Base-by-base conservation (phyloP, 2,113 vertebrate species). In the Asarcornis scutulata region DNA sequence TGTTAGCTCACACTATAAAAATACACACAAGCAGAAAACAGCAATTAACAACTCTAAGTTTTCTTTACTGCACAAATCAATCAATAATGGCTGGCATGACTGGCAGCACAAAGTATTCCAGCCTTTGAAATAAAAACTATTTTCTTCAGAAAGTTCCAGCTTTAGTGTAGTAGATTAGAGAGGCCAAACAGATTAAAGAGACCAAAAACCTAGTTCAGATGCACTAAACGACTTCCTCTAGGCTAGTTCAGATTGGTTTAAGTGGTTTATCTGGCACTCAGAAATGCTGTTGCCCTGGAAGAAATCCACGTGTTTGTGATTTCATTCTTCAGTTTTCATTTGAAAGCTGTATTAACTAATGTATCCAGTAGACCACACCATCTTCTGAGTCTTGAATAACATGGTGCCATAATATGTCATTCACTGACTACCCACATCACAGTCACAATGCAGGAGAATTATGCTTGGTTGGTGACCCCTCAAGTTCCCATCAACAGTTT, bases 11-110 rank as follows among this genome's bases (percentile, higher is more conserved):
- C 92, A 94, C 89, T 68, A 92, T 94, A 96, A 96, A 96, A 96
- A 95, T 97, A 96, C 62, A 94, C 76, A 86, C 76, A 94, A 96
- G 85, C 72, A 96, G 44, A 91, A 96, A 96, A 89, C 94, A 97
- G 89, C 88, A 96, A 92, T 93, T 96, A 95, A 79, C 89, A 95
- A 90, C 88, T 97, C 55, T 75, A 74, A 93, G 91, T 89, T 96
- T 69, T 95, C 80, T 69, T 95, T 94, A 91, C 69, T 86, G 93
- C 90, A 91, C 69, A 69, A 90, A 91, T 97, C 91, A 63, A 68
- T 91, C 76, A 95, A 73, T 90, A 94, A 91, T 87, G 96, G 83
- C 86, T 97, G 58, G 21, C 88, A 67, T 96, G 88, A 91, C 90
- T 97, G 83, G 93, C 75, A 95, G 79, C 77, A 77, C 27, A 52